Conservation (phyloP, 2,113 vertebrate species). For the Dasyprocta punctata region DNA sequence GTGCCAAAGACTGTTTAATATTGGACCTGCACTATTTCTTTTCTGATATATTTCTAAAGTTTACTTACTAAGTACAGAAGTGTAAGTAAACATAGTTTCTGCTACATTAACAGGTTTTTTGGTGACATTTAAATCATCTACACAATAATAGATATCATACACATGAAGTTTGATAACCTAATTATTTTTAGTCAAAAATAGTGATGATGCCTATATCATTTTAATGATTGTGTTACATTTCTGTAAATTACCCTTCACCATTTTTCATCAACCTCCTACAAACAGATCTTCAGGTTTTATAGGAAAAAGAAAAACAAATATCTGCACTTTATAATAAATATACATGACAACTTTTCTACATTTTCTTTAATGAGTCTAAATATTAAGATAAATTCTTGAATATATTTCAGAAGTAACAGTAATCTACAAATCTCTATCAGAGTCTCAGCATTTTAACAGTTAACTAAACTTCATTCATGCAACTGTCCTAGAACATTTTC, state of each 20-base stretch:
- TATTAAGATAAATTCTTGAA: neutral
- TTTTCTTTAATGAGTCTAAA: neutral
- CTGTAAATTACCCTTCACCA: neutral
- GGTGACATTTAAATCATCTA: neutral
- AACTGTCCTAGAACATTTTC: neutral
- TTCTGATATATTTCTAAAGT: neutral
- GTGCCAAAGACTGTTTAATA: neutral
- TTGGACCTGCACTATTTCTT: neutral
- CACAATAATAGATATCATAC: neutral
- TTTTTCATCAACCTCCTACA: neutral
- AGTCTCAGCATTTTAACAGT: neutral
- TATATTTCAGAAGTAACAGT: neutral
- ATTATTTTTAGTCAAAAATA: neutral
- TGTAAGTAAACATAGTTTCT: neutral
- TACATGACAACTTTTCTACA: neutral
- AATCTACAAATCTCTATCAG: neutral
- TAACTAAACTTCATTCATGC: neutral
- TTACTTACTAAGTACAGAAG: neutral
- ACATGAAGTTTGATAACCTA: neutral
- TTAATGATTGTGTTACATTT: neutral
- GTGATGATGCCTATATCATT: neutral
- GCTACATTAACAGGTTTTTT: neutral
- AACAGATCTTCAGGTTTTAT: neutral
- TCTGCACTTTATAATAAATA: neutral
- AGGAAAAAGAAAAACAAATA: neutral